phyloP scores from a whole-genome alignment of 1,140 invertebrate genomes.

The Sitophilus oryzae region DNA sequence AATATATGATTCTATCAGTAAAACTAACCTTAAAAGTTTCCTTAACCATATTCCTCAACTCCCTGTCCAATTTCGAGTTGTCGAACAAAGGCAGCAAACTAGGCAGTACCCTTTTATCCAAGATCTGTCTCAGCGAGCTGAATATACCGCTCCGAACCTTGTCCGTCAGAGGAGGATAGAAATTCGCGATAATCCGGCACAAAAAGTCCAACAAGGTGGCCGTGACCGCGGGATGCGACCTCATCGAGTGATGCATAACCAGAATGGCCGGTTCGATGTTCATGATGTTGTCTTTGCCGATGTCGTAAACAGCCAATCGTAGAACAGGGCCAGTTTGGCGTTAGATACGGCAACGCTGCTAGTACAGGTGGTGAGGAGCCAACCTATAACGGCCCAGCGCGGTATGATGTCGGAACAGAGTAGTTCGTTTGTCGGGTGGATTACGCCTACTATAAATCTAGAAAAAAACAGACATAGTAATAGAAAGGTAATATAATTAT shows the following conservation, averaged over 20 bases:
- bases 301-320: slow-evolving; percentile 97
- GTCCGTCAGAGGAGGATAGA: slow-evolving; percentile 76
- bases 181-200: slow-evolving; percentile 92
- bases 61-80: slow-evolving; percentile 85
- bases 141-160: slow-evolving; percentile 87
- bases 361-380: slow-evolving; percentile 94
- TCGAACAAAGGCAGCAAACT: slow-evolving; percentile 88
- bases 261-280: slow-evolving; percentile 98
- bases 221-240: slow-evolving; percentile 91
- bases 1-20: too few relatives aligned
- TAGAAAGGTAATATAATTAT: not conserved
- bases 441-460: slow-evolving; percentile 90
- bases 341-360: slow-evolving; percentile 90
- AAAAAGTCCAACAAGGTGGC: slow-evolving; percentile 92
- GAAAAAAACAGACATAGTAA: not conserved
- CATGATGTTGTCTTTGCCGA: slow-evolving; percentile 97
- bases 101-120: slow-evolving; percentile 88
- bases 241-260: slow-evolving; percentile 96
- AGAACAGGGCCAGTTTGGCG: slow-evolving; percentile 93
- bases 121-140: slow-evolving; percentile 85
- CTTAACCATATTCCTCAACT: slow-evolving; percentile 76
- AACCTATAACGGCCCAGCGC: slow-evolving; percentile 96
- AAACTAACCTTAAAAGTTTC: slow-evolving; percentile 68
- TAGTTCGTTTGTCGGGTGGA: slow-evolving; percentile 96
- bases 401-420: slow-evolving; percentile 97